phyloP scores from a whole-genome alignment of 2,113 vertebrate species.

The Nymphicus hollandicus region DNA sequence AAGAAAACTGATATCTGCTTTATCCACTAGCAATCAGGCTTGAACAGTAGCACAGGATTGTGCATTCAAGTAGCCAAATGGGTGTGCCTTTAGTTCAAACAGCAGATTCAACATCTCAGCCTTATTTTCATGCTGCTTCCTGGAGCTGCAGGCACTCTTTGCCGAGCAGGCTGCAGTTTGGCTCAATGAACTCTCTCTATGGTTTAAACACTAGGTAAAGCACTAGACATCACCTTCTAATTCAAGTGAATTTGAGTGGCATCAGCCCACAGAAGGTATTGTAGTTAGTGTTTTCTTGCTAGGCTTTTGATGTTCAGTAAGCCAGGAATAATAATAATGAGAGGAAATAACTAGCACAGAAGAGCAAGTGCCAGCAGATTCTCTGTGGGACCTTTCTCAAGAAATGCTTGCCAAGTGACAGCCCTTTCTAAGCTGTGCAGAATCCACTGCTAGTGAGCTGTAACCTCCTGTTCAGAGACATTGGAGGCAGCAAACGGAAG shows the following conservation, averaged over 20 bases:
- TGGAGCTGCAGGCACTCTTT: constrained; percentile 7
- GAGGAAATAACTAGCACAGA: not conserved
- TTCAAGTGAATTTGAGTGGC: not conserved
- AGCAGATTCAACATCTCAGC: not conserved
- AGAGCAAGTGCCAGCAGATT: not conserved
- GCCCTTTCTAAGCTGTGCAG: not conserved
- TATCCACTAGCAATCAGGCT: not conserved
- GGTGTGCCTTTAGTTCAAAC: constrained; percentile 39
- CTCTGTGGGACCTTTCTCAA: not conserved
- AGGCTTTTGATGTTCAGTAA: not conserved
- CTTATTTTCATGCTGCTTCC: constrained; percentile 44
- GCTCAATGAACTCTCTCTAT: not conserved
- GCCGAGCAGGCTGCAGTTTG: not conserved
- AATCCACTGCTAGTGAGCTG: not conserved
- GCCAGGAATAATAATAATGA: not conserved
- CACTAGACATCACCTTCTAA: not conserved
- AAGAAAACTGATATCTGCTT: constrained; percentile 34
- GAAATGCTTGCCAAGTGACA: not conserved
- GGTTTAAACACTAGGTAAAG: not conserved
- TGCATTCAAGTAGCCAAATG: not conserved
- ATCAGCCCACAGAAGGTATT: not conserved
- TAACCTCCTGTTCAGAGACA: not conserved
- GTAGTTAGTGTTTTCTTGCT: not conserved
- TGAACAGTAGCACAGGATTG: not conserved
- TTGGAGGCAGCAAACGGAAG: not conserved